A percentile compares a stretch with the other conserved stretches of the same genome.
These are phyloP conservation scores for Megalonaias nervosa DNA, from an alignment of 1,140 invertebrate species.

Conservation along the genomic window DNA sequence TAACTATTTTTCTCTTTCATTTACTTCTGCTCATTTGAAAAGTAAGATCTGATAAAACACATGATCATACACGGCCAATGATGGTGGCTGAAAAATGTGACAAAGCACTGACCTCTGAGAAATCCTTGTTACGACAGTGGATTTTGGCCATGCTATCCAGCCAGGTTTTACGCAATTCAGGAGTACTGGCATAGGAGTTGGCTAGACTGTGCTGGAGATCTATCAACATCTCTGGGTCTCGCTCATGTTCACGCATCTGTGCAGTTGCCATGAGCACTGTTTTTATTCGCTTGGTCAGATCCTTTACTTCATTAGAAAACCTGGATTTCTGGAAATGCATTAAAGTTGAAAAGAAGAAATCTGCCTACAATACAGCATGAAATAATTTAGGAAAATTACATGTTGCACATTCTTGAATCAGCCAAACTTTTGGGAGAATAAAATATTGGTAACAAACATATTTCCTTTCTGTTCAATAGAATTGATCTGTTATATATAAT, in stretches of 20 bases:
- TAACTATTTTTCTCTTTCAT: too few species aligned
- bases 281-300: constrained; percentile 91
- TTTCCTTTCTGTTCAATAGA: too few species aligned
- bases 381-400: too few species aligned
- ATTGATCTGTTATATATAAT: too few species aligned
- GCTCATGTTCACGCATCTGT: constrained; percentile 89
- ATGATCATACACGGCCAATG: too few species aligned
- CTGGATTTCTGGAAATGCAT: constrained; percentile 60
- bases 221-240: constrained; percentile 91
- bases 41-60: too few species aligned
- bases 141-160: constrained; percentile 89
- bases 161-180: constrained; percentile 91
- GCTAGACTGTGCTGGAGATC: constrained; percentile 95
- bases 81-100: not conserved
- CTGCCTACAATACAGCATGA: too few species aligned
- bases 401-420: too few species aligned
- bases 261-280: constrained; percentile 95
- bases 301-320: constrained; percentile 91
- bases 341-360: not conserved
- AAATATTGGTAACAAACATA: too few species aligned
- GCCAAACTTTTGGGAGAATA: too few species aligned
- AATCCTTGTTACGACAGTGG: constrained; percentile 85
- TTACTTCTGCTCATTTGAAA: too few species aligned
- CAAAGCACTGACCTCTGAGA: constrained; percentile 78
- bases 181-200: constrained; percentile 94